Percentiles rank a stretch among this genome's conserved stretches.
These are phyloP conservation scores for Branchinecta lynchi DNA, from an alignment of 1,140 invertebrate species.

Conservation along the genomic window DNA sequence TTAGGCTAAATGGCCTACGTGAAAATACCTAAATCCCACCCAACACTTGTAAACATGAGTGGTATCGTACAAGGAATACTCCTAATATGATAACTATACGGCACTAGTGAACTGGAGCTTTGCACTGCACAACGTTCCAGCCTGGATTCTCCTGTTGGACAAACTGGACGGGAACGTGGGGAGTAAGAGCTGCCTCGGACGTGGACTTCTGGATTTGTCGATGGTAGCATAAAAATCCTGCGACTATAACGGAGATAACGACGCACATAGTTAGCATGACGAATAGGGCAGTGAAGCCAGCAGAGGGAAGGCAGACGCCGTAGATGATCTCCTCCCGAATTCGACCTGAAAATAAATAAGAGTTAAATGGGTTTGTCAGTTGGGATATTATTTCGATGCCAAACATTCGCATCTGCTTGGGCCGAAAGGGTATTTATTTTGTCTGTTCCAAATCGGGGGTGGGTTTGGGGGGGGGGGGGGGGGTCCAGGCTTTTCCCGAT, in stretches of 20 bases:
- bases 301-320: slow-evolving; percentile 73
- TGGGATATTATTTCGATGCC: no score
- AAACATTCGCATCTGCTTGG: no score
- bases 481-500: no score
- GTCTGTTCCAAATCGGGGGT: no score
- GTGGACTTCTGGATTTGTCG: slow-evolving; percentile 18
- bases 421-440: no score
- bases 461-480: no score
- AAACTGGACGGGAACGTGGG: slow-evolving; percentile 14
- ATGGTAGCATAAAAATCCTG: slow-evolving; percentile 28
- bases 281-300: slow-evolving; percentile 71
- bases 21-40: no score
- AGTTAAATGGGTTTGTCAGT: no score
- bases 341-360: slow-evolving; percentile 44
- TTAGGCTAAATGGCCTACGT: no score
- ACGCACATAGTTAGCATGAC: slow-evolving; percentile 68
- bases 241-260: slow-evolving; percentile 40
- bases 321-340: slow-evolving; percentile 58
- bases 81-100: not conserved
- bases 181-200: slow-evolving; percentile 14
- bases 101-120: not conserved
- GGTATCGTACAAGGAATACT: no score
- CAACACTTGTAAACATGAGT: no score
- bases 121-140: not conserved
- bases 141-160: not conserved